Conservation (phyloP, 2,888 invertebrate species). For the Proisotoma minuta region DNA sequence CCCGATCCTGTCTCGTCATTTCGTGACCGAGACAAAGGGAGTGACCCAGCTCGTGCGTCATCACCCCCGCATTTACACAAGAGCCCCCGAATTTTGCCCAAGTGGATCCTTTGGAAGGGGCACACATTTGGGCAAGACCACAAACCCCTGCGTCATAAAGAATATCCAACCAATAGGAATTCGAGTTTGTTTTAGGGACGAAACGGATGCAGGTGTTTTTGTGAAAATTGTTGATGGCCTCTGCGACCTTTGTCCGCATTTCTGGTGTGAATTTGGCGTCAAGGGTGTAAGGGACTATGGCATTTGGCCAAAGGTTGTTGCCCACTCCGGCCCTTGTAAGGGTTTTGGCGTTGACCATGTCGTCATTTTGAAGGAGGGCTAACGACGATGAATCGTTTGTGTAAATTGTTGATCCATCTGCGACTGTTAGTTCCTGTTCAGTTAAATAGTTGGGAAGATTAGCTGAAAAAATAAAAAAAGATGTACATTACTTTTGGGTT, state of each 20-base stretch:
- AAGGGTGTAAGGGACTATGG: background rate
- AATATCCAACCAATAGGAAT: background rate
- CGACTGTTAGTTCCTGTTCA: background rate
- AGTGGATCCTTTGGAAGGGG: background rate
- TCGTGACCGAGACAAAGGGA: background rate
- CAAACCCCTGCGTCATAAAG: background rate
- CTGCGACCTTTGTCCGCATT: background rate
- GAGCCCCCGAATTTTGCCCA: background rate
- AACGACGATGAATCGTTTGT: too few relatives aligned
- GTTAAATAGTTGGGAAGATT: background rate
- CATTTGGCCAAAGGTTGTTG: background rate
- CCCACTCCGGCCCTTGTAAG: background rate
- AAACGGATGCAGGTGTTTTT: background rate
- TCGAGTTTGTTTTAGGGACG: background rate
- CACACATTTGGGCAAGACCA: background rate
- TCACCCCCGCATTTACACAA: background rate
- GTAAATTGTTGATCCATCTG: too few relatives aligned
- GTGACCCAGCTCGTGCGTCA: conserved; percentile 1
- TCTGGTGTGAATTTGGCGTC: background rate
- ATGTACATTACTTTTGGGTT: too few relatives aligned
- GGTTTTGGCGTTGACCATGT: background rate
- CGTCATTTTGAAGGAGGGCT: too few relatives aligned
- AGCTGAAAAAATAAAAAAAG: too few relatives aligned
- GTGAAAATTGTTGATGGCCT: background rate
- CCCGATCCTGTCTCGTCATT: background rate